Evolutionary conservation across 1,140 invertebrate genomes (phyloP), one percentile per base, ranked within the genome.

Genomic region (Lamellibrachia luymesi): DNA sequence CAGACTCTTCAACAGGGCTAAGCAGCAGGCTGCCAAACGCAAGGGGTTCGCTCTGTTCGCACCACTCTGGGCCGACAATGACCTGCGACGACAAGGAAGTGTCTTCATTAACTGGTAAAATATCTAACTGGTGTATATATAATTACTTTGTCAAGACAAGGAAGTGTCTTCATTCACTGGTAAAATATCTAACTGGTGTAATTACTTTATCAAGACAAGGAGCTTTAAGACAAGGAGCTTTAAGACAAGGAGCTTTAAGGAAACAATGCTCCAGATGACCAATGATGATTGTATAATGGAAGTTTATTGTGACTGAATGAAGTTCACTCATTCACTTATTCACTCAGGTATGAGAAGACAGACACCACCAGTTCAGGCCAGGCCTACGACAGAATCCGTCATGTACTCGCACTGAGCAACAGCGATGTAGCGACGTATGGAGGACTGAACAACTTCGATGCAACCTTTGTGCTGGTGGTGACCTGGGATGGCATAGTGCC

Each of bases 311-410:
- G 38, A 38, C 38, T 38, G 38, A 38, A 38, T 38, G 38, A 38
- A 38, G 38, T 38, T 38, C 38, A 38, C 38, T 38, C 38, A 38
- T 38, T 38, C 38, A 38, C 38, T 38, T 1, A 38, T 38, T 38
- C 38, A 38, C 38, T 38, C 64, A 80, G 64, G 64, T 80, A 80
- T 22, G 64, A 80, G 64, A 80, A 80, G 13, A 80, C 64, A 80
- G 64, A 80, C 64, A 80, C 64, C 2, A 8, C 2, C 13, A 80
- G 64, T 22, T 80, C 64, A 17, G 8, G 64, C 64, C 2, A 22
- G 64, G 64, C 64, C 64, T 80, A 80, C 64, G 64, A 80, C 64
- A 80, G 64, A 80, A 80, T 80, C 64, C 64, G 64, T 80, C 64
- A 80, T 80, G 64, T 80, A 8, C 64, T 80, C 4, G 64, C 64